These are phyloP conservation scores for Cecropterus lyciades DNA, from an alignment of 1,140 invertebrate genomes.

Conservation along the genomic window DNA sequence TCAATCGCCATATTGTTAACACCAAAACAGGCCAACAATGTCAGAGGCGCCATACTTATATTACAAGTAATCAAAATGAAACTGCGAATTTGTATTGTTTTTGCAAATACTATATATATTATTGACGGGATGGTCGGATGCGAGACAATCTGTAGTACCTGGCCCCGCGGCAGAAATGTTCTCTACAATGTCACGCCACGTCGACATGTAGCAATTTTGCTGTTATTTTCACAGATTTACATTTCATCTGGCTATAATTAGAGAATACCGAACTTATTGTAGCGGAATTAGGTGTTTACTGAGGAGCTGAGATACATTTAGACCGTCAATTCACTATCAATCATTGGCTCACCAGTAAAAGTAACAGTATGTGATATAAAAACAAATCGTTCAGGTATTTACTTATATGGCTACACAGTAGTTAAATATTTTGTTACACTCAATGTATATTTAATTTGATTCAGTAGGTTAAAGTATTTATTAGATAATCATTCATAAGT, in stretches of 20 bases:
- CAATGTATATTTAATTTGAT: slow-evolving; percentile 14
- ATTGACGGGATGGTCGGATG: slow-evolving; percentile 39
- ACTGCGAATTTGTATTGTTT: slow-evolving; percentile 70
- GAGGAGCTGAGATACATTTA: slow-evolving; percentile 52
- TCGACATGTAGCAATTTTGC: slow-evolving; percentile 81
- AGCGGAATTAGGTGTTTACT: slow-evolving; percentile 60
- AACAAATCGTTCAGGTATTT: slow-evolving; percentile 41
- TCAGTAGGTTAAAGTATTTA: slow-evolving; percentile 12
- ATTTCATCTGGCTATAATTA: slow-evolving; percentile 80
- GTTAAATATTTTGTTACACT: slow-evolving; percentile 20
- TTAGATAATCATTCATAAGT: slow-evolving; percentile 5
- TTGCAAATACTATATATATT: slow-evolving; percentile 48
- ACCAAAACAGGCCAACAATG: slow-evolving; percentile 82
- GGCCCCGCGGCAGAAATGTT: slow-evolving; percentile 47
- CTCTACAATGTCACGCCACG: slow-evolving; percentile 79
- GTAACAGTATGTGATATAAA: slow-evolving; percentile 39
- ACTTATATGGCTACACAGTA: slow-evolving; percentile 27
- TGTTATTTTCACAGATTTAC: slow-evolving; percentile 81
- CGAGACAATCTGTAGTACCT: slow-evolving; percentile 44
- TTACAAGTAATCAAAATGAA: slow-evolving; percentile 81
- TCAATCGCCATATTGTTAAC: slow-evolving; percentile 79
- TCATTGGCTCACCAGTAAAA: slow-evolving; percentile 21
- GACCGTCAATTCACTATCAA: slow-evolving; percentile 34
- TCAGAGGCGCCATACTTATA: slow-evolving; percentile 82
- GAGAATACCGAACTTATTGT: slow-evolving; percentile 72